Percentiles rank a stretch among this genome's conserved stretches.
Evolutionary conservation across 2,888 invertebrate species (phyloP).

Genomic region (Nomada ruficornis): DNA sequence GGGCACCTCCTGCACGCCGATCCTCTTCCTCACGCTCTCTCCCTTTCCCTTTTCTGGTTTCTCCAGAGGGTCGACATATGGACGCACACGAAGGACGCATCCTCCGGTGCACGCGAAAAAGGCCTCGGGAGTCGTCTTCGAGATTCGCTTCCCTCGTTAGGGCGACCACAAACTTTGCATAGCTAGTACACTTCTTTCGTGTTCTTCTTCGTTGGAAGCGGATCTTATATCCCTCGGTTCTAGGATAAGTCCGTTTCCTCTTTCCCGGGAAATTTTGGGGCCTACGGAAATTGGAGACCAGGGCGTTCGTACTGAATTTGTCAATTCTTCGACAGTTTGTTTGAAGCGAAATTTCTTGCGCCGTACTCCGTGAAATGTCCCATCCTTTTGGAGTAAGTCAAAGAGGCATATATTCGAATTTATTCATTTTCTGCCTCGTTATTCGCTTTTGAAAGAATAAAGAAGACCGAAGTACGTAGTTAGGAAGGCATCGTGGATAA

Average conservation of each 20-base stretch:
- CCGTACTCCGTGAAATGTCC: not conserved
- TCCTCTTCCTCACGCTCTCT: constrained; percentile 44
- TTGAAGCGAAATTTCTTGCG: not conserved
- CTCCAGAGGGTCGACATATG: constrained; percentile 61
- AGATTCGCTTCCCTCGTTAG: constrained; percentile 85
- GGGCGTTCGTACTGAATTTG: no score
- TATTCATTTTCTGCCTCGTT: no score
- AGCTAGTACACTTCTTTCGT: constrained; percentile 65
- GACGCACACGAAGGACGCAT: constrained; percentile 66
- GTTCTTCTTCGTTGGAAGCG: constrained; percentile 37
- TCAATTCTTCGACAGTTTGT: no score
- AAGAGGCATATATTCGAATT: no score
- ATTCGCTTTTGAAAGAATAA: no score
- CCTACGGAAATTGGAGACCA: no score
- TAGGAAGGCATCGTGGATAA: no score
- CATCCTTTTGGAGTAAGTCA: no score
- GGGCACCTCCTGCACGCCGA: constrained; percentile 38
- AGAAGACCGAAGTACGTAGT: no score
- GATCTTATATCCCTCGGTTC: not conserved
- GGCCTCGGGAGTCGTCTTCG: constrained; percentile 76
- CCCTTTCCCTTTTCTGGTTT: constrained; percentile 14
- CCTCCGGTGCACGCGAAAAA: constrained; percentile 69
- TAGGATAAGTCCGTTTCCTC: not conserved
- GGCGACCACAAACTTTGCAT: constrained; percentile 81
- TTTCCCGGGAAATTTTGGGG: no score